A percentile compares a stretch with the other conserved stretches of the same genome.
phyloP scores from a whole-genome alignment of 2,113 vertebrate genomes.

The Chlamydotis undulata region DNA sequence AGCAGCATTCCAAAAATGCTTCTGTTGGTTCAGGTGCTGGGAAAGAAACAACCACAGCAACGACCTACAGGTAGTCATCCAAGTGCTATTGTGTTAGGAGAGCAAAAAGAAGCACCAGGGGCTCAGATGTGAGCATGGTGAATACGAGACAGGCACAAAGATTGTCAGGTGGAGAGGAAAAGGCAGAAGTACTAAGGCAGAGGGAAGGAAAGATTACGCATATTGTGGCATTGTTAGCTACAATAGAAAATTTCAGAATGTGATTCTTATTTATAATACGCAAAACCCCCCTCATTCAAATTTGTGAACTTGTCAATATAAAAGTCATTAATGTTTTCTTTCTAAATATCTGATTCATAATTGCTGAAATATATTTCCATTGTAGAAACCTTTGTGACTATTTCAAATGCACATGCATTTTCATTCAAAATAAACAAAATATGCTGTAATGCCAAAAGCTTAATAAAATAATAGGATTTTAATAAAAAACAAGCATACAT shows the following conservation, averaged over 20 bases:
- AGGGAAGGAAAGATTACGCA: neutral
- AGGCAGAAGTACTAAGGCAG: neutral
- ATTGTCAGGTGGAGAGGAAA: neutral
- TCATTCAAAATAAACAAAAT: slow-evolving; percentile 37
- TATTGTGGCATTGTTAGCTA: neutral
- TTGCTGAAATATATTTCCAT: neutral
- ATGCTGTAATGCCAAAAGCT: neutral
- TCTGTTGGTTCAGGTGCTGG: neutral
- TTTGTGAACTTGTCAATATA: neutral
- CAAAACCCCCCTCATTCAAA: neutral
- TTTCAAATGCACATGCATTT: slow-evolving; percentile 2
- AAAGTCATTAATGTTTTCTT: neutral
- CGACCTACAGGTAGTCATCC: neutral
- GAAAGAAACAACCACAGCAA: neutral
- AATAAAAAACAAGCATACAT: neutral
- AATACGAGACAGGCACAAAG: neutral
- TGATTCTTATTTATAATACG: neutral
- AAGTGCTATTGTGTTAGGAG: rapidly evolving
- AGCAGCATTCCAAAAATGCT: neutral
- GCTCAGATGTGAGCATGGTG: rapidly evolving
- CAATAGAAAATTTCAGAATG: neutral
- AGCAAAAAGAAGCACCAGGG: neutral
- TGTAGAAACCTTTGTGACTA: neutral
- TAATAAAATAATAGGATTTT: slow-evolving; percentile 5
- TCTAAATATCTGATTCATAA: neutral